Evolutionary conservation across 2,888 invertebrate species (phyloP).

Genomic region (Phortica okadai): DNA sequence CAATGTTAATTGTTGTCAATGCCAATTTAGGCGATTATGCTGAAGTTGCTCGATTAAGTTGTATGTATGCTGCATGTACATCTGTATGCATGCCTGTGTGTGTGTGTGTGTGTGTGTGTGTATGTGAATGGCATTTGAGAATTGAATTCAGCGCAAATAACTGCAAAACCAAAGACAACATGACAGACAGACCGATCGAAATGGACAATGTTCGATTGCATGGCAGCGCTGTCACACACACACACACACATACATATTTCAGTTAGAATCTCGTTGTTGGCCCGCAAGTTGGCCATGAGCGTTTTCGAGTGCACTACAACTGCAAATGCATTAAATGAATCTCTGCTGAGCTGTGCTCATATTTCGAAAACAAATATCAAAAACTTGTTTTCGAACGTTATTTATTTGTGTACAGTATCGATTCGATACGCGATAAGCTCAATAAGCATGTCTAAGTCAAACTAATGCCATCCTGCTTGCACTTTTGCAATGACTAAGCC

Average conservation of each 20-base stretch:
- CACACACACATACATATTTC: background rate
- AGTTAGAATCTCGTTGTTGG: constrained; percentile 5
- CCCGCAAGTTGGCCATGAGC: constrained; percentile 11
- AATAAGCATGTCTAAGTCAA: no score
- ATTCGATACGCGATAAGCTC: no score
- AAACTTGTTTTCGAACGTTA: background rate
- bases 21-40: constrained; percentile 15
- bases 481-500: no score
- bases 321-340: background rate
- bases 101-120: background rate
- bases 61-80: constrained; percentile 10
- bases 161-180: constrained; percentile 51
- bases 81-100: constrained; percentile 52
- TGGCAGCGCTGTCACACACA: background rate
- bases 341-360: background rate
- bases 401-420: no score
- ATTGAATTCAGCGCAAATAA: constrained; percentile 68
- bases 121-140: constrained; percentile 22
- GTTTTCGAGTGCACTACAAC: background rate
- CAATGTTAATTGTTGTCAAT: constrained; percentile 12
- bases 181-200: background rate
- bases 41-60: background rate
- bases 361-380: background rate
- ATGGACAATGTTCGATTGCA: background rate
- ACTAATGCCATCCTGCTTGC: no score